Percentiles rank a stretch among this genome's conserved stretches.
phyloP scores from a whole-genome alignment of 2,888 invertebrate genomes.

The Spodoptera littoralis region DNA sequence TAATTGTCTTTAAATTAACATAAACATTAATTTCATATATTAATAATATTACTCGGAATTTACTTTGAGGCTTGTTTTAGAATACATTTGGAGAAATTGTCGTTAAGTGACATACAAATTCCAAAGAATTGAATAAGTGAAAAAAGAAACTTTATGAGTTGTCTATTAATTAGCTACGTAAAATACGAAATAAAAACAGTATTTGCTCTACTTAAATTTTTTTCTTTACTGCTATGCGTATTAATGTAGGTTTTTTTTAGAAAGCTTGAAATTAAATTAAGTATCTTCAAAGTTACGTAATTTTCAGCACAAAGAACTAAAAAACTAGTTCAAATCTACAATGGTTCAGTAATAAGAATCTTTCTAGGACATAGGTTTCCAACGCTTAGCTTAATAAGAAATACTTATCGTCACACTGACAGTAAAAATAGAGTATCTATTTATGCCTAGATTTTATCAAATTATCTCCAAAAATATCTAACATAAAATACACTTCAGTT shows the following conservation, averaged over 20 bases:
- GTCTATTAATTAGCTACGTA: no score
- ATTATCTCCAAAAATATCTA: slow-evolving; percentile 9
- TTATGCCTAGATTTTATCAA: slow-evolving; percentile 15
- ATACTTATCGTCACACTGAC: slow-evolving; percentile 31
- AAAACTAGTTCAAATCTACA: slow-evolving; percentile 37
- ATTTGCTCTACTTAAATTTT: no score
- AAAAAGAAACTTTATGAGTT: no score
- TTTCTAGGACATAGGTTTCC: slow-evolving; percentile 41
- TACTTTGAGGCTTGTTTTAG: no score
- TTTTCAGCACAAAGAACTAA: slow-evolving; percentile 10
- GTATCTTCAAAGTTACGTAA: slow-evolving; percentile 18
- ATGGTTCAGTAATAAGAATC: slow-evolving; percentile 30
- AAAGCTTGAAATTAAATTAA: slow-evolving; percentile 11
- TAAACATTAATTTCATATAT: no score
- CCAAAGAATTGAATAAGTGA: no score
- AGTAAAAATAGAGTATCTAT: slow-evolving; percentile 1
- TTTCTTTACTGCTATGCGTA: not conserved
- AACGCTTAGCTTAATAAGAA: slow-evolving; percentile 30
- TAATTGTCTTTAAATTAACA: no score
- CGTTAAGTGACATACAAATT: no score
- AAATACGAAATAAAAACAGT: no score
- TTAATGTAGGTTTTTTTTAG: not conserved
- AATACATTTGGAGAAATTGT: no score
- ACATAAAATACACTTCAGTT: slow-evolving; percentile 23
- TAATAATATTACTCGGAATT: no score